Base-by-base conservation (phyloP, 2,113 vertebrate genomes). In the Casuarius casuarius region DNA sequence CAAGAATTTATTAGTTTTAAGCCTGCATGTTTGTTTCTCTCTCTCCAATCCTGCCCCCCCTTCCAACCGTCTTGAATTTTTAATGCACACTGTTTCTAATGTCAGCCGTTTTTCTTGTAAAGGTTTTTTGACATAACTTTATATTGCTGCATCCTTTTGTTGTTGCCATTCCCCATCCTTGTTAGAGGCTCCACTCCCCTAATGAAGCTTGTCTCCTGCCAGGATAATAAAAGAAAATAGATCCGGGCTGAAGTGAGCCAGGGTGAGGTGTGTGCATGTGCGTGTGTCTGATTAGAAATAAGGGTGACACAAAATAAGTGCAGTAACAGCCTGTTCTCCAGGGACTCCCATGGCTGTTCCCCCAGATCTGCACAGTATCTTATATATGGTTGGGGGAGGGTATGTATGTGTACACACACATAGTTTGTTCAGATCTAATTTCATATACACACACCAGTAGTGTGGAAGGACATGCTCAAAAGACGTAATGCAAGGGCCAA, bases 151-250 rank as follows among this genome's bases (percentile, higher is more conserved):
- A 89, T 92, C 92, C 97, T 96, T 97, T 91, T 95, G 92, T 87
- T 95, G 96, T 71, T 97, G 92, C 94, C 92, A 82, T 97, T 97
- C 95, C 89, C 96, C 96, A 74, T 87, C 95, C 95, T 94, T 90
- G 92, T 95, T 95, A 97, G 95, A 91, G 81, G 44, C 87, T 94
- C 91, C 91, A 54, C 78, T 97, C 89, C 91, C 92, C 91, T 97
- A 97, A 97, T 95, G 96, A 97, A 97, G 91, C 94, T 87, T 40
- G 1, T 94, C 96, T 97, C 89, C 95, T 97, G 97, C 96, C 97
- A 95, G 94, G 77, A 91, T 87, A 91, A 96, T 97, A 96, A 94
- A 96, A 92, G 90, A 63, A 89, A 94, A 94, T 29, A 91, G 94
- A 94, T 46, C 81, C n/a, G 92, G 81, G 94, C 94, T 73, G 96